Evolutionary conservation across 1,140 invertebrate genomes (phyloP).

Genomic region (Episyrphus balteatus): DNA sequence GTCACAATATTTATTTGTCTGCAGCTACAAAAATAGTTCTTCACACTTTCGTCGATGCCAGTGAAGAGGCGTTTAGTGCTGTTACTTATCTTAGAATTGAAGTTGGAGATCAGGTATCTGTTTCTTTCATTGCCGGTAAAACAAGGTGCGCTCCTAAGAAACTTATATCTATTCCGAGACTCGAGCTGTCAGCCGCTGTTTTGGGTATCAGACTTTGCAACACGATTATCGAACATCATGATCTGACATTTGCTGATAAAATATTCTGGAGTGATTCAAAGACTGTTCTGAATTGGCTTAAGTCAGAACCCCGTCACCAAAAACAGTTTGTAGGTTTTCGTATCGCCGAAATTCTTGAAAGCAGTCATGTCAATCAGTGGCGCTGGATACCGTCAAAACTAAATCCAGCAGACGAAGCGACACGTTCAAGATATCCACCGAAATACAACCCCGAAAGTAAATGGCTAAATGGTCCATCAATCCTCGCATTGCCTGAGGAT

Average conservation of each 20-base stretch:
- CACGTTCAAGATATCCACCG: neutral
- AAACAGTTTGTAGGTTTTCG: conserved; percentile 18
- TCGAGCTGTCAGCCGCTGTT: conserved; percentile 34
- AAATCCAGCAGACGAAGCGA: conserved; percentile 21
- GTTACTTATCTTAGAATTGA: conserved; percentile 14
- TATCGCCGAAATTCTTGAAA: conserved; percentile 14
- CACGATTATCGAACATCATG: neutral
- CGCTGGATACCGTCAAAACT: conserved; percentile 13
- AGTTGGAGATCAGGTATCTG: neutral
- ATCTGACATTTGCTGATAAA: neutral
- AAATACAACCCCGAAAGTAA: too few relatives aligned
- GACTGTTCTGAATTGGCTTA: neutral
- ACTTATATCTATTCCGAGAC: conserved; percentile 22
- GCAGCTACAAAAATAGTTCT: conserved; percentile 2
- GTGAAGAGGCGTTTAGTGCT: conserved; percentile 19
- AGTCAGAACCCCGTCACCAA: neutral
- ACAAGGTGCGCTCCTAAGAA: conserved; percentile 27
- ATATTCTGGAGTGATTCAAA: neutral
- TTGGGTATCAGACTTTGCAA: conserved; percentile 20
- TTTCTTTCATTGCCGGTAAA: conserved; percentile 10
- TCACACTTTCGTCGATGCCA: conserved; percentile 30
- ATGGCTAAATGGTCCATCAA: too few relatives aligned
- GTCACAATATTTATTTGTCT: neutral
- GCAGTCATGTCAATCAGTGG: conserved; percentile 14
- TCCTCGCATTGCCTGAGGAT: too few relatives aligned